Percentiles rank a stretch among this genome's conserved stretches.
These are phyloP conservation scores for Thalassaphorura encarpata DNA, from an alignment of 1,140 invertebrate species.

Conservation along the genomic window DNA sequence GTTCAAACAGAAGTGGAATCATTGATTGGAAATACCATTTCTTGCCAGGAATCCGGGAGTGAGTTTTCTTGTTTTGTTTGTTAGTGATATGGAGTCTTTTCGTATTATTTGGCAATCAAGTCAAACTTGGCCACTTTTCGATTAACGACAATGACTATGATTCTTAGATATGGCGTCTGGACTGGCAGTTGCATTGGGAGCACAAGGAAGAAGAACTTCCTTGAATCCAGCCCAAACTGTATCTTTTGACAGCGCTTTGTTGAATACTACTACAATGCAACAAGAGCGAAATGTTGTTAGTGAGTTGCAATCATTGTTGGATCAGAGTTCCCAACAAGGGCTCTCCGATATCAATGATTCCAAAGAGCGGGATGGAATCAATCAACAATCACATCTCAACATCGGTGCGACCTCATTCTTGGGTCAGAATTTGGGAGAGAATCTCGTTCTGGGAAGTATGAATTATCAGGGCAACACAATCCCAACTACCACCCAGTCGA, in stretches of 20 bases:
- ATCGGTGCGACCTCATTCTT: constrained; percentile 1
- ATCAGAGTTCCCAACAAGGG: constrained; percentile 13
- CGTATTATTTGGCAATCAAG: too few relatives aligned
- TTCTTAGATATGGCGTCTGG: too few relatives aligned
- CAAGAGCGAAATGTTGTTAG: constrained; percentile 15
- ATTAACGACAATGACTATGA: too few relatives aligned
- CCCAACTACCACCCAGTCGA: background rate
- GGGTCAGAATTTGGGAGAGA: background rate
- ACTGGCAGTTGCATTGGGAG: background rate
- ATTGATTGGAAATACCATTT: background rate
- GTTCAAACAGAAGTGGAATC: background rate
- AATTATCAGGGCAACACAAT: background rate
- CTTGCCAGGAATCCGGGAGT: too few relatives aligned
- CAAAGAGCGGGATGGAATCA: constrained; percentile 1
- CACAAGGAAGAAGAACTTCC: background rate
- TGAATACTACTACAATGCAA: constrained; percentile 1
- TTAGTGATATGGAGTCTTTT: too few relatives aligned
- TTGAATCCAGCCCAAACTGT: background rate
- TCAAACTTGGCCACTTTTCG: too few relatives aligned
- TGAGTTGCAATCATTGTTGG: constrained; percentile 16
- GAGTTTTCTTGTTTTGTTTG: too few relatives aligned
- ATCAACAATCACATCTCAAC: background rate
- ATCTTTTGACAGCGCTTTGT: constrained; percentile 10
- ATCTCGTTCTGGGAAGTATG: background rate
- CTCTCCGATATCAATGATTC: background rate